Evolutionary conservation across 2,113 vertebrate genomes (phyloP).

Genomic region (Micronycteris hirsuta): DNA sequence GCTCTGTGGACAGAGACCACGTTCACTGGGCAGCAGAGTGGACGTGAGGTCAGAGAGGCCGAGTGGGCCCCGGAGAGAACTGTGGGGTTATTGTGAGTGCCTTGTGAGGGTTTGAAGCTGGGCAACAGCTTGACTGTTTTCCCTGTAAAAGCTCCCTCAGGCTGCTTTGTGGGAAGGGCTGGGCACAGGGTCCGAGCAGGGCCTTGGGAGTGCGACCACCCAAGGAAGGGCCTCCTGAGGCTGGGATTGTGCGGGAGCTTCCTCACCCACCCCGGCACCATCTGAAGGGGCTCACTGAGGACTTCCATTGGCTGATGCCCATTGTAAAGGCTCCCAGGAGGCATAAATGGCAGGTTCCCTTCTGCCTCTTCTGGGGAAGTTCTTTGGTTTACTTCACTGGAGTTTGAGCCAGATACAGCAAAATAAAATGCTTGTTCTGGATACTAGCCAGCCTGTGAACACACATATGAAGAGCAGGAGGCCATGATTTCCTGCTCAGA

Average conservation of each 20-base stretch:
- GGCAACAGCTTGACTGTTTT: fast-evolving
- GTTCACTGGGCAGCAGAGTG: background rate
- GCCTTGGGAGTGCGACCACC: background rate
- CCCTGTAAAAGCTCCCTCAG: background rate
- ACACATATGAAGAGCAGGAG: background rate
- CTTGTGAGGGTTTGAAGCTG: background rate
- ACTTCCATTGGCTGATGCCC: background rate
- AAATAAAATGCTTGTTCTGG: background rate
- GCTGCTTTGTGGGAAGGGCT: too few relatives aligned
- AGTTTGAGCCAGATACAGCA: background rate
- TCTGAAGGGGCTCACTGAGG: background rate
- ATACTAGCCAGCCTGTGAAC: background rate
- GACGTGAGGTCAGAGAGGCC: background rate
- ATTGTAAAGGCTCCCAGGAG: background rate
- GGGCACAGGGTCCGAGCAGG: background rate
- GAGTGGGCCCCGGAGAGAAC: background rate
- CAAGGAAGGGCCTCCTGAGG: background rate
- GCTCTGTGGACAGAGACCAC: background rate
- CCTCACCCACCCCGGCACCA: too few relatives aligned
- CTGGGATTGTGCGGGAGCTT: too few relatives aligned
- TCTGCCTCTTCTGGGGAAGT: background rate
- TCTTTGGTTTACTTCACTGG: background rate
- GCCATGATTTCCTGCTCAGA: background rate
- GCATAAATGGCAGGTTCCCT: background rate
- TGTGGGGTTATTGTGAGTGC: background rate